Percentiles rank a stretch among this genome's conserved stretches.
Evolutionary conservation across 92 coral and sea anemone species (phyloP).

Genomic region (Palythoa grandis): DNA sequence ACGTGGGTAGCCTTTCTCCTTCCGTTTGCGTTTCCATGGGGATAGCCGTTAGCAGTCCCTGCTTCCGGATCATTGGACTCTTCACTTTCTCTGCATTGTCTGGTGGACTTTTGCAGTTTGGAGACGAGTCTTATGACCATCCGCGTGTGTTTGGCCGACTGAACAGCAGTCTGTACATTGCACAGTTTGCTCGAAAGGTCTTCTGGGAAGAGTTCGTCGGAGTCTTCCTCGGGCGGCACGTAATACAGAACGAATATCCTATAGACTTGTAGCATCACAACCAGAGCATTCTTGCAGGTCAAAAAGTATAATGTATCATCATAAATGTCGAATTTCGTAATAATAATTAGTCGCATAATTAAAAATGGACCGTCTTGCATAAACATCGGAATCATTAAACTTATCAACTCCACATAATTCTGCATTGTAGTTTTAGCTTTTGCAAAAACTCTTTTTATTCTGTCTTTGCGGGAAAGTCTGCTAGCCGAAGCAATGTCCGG

Average conservation of each 20-base stretch:
- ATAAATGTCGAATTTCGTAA: constrained; percentile 81
- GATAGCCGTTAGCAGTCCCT: background rate
- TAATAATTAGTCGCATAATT: constrained; percentile 80
- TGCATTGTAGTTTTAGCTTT: constrained; percentile 54
- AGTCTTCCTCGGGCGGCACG: constrained; percentile 88
- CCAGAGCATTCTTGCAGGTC: constrained; percentile 90
- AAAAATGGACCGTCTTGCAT: constrained; percentile 95
- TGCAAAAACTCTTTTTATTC: constrained; percentile 17
- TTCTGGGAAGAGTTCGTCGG: constrained; percentile 75
- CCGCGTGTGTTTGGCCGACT: constrained; percentile 78
- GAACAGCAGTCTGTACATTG: constrained; percentile 93
- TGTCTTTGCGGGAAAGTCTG: background rate
- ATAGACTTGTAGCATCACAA: constrained; percentile 93
- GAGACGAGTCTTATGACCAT: constrained; percentile 82
- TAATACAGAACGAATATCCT: constrained; percentile 91
- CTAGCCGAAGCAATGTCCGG: background rate
- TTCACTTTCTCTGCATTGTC: constrained; percentile 26
- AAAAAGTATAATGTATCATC: constrained; percentile 88
- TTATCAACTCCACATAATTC: constrained; percentile 74
- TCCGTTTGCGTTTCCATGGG: background rate
- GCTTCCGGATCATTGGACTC: constrained; percentile 6
- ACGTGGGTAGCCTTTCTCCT: constrained; percentile 10
- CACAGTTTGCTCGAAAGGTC: constrained; percentile 63
- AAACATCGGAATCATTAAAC: constrained; percentile 83
- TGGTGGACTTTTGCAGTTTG: constrained; percentile 74